These are phyloP conservation scores for Amazona guildingii DNA, from an alignment of 2,113 vertebrate genomes.

Conservation along the genomic window DNA sequence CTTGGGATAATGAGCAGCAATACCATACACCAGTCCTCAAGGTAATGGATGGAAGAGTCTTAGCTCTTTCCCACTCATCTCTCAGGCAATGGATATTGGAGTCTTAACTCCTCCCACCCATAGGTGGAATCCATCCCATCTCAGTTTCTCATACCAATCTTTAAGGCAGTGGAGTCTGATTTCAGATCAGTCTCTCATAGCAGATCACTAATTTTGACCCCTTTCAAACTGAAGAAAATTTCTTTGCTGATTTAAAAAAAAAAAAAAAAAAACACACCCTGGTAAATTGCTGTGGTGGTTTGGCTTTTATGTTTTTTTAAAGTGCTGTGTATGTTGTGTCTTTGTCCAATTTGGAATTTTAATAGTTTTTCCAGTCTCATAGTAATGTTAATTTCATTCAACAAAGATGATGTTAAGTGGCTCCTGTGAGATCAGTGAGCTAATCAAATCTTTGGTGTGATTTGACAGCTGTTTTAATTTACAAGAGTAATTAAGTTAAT, in stretches of 20 bases:
- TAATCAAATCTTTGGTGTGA: not conserved
- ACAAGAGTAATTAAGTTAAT: not conserved
- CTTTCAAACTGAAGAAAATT: not conserved
- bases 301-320: not conserved
- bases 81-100: not conserved
- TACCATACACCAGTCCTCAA: not conserved
- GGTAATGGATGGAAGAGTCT: not conserved
- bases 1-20: not conserved
- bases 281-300: not conserved
- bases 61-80: not conserved
- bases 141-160: not conserved
- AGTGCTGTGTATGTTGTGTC: not conserved
- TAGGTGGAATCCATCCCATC: not conserved
- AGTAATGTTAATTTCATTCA: not conserved
- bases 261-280: not conserved
- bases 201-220: not conserved
- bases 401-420: not conserved
- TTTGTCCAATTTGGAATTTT: not conserved
- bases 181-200: not conserved
- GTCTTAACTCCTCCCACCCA: not conserved
- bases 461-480: not conserved
- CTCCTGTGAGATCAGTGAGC: not conserved
- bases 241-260: not conserved
- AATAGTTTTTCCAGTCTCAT: fast-evolving
- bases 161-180: not conserved